phyloP scores from a whole-genome alignment of 2,797 vertebrate species.

The Danio jaintianensis region DNA sequence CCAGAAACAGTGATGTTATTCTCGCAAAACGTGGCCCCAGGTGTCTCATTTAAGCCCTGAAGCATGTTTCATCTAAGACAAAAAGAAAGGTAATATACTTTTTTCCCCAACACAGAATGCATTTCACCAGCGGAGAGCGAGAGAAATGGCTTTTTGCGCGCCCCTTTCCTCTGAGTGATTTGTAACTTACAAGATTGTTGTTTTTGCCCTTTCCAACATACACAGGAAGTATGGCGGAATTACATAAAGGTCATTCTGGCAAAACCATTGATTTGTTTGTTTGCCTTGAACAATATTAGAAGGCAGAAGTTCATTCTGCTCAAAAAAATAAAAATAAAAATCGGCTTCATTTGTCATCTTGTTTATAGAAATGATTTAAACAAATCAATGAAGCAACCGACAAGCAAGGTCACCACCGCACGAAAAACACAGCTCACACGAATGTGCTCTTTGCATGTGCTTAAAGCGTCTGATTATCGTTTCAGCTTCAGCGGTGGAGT shows the following conservation, averaged over 20 bases:
- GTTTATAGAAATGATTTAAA: slow-evolving; percentile 53
- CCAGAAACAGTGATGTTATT: slow-evolving; percentile 23
- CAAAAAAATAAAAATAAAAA: too few species aligned
- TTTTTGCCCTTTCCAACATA: slow-evolving; percentile 71
- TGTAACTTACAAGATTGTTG: slow-evolving; percentile 72
- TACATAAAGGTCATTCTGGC: slow-evolving; percentile 74
- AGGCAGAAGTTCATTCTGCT: slow-evolving; percentile 45
- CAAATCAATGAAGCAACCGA: slow-evolving; percentile 73
- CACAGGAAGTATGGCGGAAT: slow-evolving; percentile 63
- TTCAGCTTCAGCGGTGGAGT: neutral
- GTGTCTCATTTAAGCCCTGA: slow-evolving; percentile 44
- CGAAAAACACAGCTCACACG: neutral
- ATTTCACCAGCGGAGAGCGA: neutral
- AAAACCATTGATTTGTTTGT: slow-evolving; percentile 65
- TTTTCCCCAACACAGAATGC: neutral
- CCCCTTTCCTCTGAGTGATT: slow-evolving; percentile 63
- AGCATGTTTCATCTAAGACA: neutral
- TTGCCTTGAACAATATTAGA: slow-evolving; percentile 54
- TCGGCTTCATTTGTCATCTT: slow-evolving; percentile 48
- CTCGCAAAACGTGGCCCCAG: neutral
- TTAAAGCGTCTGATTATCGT: neutral
- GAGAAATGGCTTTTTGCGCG: slow-evolving; percentile 1
- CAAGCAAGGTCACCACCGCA: slow-evolving; percentile 50
- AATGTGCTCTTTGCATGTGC: neutral
- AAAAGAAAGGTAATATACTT: neutral